Percentiles rank a stretch among this genome's conserved stretches.
Evolutionary conservation across 2,797 vertebrate species (phyloP).

Genomic region (Sternarchorhynchus goeldii): DNA sequence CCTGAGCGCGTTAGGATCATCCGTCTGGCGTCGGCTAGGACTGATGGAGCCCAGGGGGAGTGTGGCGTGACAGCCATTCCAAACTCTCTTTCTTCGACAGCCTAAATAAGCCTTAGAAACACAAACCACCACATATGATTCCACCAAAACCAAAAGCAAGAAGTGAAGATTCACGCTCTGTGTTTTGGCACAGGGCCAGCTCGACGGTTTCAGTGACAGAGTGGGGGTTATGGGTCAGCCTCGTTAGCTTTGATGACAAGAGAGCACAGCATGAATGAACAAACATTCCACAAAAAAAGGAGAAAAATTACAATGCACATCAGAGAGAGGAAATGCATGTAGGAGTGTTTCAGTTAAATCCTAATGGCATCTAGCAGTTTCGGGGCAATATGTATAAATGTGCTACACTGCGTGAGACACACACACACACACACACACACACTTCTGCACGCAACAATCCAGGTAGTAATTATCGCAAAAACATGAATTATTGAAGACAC

Average conservation of each 20-base stretch:
- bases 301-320: constrained; percentile 10
- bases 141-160: constrained; percentile 42
- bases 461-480: not conserved
- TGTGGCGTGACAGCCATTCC: not conserved
- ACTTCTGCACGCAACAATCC: not conserved
- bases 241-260: constrained; percentile 49
- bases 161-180: not conserved
- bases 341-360: not conserved
- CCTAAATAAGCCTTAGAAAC: constrained; percentile 37
- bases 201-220: constrained; percentile 31
- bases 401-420: not conserved
- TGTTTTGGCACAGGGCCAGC: constrained; percentile 10
- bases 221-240: constrained; percentile 30
- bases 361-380: not conserved
- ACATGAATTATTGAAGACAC: not conserved
- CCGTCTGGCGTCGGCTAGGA: constrained; percentile 1
- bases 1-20: constrained; percentile 8
- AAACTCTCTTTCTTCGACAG: not conserved
- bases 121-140: constrained; percentile 56
- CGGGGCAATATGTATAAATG: not conserved
- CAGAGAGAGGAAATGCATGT: not conserved
- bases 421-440: no score
- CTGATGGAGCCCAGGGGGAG: not conserved
- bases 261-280: constrained; percentile 16
- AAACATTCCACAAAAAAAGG: constrained; percentile 27